Base-by-base conservation (phyloP, 1,140 invertebrate species). In the Cyclina sinensis region DNA sequence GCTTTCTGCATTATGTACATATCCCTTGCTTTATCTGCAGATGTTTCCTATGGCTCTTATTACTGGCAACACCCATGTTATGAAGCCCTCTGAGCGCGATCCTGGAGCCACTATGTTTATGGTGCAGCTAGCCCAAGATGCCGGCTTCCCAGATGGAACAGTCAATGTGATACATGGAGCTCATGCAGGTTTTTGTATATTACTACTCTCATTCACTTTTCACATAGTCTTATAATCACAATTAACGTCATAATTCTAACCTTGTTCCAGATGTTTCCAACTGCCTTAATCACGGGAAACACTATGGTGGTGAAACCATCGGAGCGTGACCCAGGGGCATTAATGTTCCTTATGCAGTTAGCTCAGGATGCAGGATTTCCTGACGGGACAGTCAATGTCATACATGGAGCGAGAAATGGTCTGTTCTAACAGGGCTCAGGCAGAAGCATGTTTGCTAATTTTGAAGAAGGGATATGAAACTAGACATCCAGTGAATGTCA, bases 101-200 rank as follows among this genome's bases (percentile, higher is more conserved):
- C 99, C 99, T 37, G 99, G 99, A 11, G 98, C 99, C 0, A 98
- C 98, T 5, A 98, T 99, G 97, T 97, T 99, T 95, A 96, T 99
- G 59, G 97, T 99, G 95, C 98, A 99, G 91, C 96, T 99, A 92
- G 96, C 98, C 48, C 97, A 96, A 84, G 97, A 99, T 96, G 98
- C 98, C 90, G 99, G 99, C 30, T 97, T 98, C 81, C 99, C 99
- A 7, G 97, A 98, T 90, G 99, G 99, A 35, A 97, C 99, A 59
- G 97, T 99, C 18, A 99, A 99, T 96, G 97, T 99, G 2, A 99
- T 99, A 93, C 99, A 99, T 95, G 99, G 99, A 1, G 97, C 97
- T 87, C 98, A 99, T 93, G 97, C 65, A 70, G 65, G 65, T 70
- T 70, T 39, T 16, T 37, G 16, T 70, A 24, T 27, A 62, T 62